A percentile compares a stretch with the other conserved stretches of the same genome.
phyloP scores from a whole-genome alignment of 2,797 vertebrate species.

The Craterocephalus amniculus region DNA sequence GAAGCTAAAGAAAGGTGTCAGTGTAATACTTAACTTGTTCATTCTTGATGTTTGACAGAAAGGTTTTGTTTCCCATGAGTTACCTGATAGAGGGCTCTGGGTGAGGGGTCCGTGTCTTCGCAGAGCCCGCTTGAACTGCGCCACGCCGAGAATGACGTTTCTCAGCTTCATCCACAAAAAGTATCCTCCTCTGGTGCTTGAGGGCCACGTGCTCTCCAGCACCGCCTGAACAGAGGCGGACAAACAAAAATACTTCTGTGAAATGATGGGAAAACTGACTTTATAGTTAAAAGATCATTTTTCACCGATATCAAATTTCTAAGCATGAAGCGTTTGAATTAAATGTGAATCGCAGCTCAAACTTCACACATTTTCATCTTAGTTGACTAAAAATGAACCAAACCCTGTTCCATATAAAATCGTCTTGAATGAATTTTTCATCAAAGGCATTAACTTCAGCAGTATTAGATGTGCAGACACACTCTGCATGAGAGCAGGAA shows the following conservation, averaged over 20 bases:
- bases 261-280: neutral
- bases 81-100: conserved; percentile 90
- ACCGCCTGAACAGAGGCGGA: conserved; percentile 85
- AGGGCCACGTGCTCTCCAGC: conserved; percentile 98
- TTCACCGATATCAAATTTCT: neutral
- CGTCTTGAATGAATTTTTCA: conserved; percentile 28
- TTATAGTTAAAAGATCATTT: neutral
- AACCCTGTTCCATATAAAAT: conserved; percentile 6
- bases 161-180: conserved; percentile 98
- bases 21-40: neutral
- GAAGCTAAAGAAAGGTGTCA: neutral
- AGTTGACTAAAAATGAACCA: conserved; percentile 20
- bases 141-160: conserved; percentile 92
- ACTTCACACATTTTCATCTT: conserved; percentile 23
- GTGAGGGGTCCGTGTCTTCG: conserved; percentile 82
- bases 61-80: neutral
- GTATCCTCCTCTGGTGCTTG: conserved; percentile 94
- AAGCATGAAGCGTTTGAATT: neutral
- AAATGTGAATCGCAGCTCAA: neutral
- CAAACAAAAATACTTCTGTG: neutral
- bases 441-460: conserved; percentile 26
- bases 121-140: conserved; percentile 93
- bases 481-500: conserved; percentile 4
- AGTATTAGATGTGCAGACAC: conserved; percentile 6
- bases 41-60: no score